Evolutionary conservation across 2,888 invertebrate species (phyloP).

Genomic region (Ceratothoa steindachneri): DNA sequence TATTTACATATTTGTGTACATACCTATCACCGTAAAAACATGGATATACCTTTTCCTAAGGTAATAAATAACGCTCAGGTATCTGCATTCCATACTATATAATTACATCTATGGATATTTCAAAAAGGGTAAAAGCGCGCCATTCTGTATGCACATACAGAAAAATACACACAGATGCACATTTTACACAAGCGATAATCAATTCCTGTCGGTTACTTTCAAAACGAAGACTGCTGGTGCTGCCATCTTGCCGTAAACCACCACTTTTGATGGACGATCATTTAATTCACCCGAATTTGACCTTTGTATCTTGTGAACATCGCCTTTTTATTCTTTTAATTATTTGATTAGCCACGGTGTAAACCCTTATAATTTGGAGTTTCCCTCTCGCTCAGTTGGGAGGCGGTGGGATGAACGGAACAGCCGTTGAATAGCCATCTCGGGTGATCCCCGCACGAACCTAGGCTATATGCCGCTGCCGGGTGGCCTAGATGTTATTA

Average conservation of each 20-base stretch:
- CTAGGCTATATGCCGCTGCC: background rate
- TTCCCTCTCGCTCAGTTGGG: background rate
- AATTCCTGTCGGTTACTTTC: background rate
- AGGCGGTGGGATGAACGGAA: background rate
- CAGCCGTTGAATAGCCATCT: too few relatives aligned
- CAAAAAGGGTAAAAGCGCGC: too few relatives aligned
- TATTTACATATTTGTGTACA: too few relatives aligned
- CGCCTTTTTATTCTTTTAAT: conserved; percentile 6
- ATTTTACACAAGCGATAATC: too few relatives aligned
- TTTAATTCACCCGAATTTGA: background rate
- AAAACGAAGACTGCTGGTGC: background rate
- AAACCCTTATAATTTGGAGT: conserved; percentile 6
- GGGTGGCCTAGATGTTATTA: background rate
- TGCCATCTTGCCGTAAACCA: conserved; percentile 5
- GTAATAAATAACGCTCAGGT: background rate
- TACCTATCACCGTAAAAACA: too few relatives aligned
- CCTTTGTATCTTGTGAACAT: background rate
- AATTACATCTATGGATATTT: background rate
- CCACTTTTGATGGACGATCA: background rate
- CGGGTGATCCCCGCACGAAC: background rate
- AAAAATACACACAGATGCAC: background rate
- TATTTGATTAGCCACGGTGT: conserved; percentile 11
- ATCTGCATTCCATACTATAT: background rate
- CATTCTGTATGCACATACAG: too few relatives aligned
- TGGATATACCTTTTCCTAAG: too few relatives aligned